phyloP scores from a whole-genome alignment of 2,888 invertebrate species.

The Trachelus troglodyta region DNA sequence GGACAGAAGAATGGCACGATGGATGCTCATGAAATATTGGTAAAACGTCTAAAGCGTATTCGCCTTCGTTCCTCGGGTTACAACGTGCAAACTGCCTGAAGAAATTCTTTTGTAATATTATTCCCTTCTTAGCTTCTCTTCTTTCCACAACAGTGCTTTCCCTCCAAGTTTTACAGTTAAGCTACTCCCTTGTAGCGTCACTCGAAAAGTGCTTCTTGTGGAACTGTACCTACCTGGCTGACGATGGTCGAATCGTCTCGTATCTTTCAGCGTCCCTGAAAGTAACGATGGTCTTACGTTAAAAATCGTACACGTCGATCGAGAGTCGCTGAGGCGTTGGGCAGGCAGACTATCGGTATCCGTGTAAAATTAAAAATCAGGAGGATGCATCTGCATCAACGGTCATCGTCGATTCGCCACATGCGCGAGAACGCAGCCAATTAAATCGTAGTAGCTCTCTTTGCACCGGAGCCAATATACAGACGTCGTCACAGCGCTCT shows the following conservation, averaged over 20 bases:
- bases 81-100: too few species aligned
- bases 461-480: neutral
- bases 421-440: neutral
- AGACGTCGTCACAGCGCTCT: neutral
- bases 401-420: neutral
- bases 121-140: neutral
- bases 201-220: neutral
- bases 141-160: neutral
- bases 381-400: neutral
- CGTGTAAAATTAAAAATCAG: neutral
- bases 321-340: neutral
- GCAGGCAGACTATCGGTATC: neutral
- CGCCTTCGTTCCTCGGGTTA: neutral
- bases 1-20: neutral
- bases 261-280: neutral
- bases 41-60: neutral
- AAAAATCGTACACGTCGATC: neutral
- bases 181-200: neutral
- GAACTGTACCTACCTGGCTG: neutral
- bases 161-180: neutral
- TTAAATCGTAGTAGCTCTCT: neutral
- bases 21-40: neutral
- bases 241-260: neutral
- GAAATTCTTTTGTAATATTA: too few species aligned
- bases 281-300: neutral